Conservation (phyloP, 2,888 invertebrate species). For the Nephrotoma guestfalica region DNA sequence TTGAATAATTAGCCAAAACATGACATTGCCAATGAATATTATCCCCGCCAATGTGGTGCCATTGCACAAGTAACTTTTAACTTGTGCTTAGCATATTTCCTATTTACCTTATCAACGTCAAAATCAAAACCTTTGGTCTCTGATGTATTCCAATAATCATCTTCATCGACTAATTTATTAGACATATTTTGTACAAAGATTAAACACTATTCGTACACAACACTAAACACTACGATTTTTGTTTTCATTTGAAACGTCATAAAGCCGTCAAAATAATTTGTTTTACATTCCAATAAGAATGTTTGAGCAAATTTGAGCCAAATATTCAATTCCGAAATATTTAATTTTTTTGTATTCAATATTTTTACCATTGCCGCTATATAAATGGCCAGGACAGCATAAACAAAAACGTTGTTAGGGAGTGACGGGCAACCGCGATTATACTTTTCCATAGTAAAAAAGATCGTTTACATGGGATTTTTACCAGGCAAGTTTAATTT, state of each 20-base stretch:
- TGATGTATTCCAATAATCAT: slow-evolving; percentile 67
- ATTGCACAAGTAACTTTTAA: no score
- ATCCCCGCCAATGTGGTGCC: not conserved
- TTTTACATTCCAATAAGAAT: not conserved
- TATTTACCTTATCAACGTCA: slow-evolving; percentile 42
- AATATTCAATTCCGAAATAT: not conserved
- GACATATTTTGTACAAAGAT: not conserved
- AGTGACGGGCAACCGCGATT: no score
- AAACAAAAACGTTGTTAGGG: no score
- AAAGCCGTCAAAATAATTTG: not conserved
- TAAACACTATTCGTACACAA: not conserved
- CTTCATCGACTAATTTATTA: slow-evolving; percentile 36
- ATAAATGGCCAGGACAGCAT: no score
- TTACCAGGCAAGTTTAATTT: no score
- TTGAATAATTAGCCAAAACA: no score
- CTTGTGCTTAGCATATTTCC: not conserved
- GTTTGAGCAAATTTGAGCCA: not conserved
- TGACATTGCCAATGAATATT: no score
- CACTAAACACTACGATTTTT: not conserved
- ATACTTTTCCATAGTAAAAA: no score
- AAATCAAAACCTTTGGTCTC: slow-evolving; percentile 60
- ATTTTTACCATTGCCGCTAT: no score
- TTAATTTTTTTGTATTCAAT: no score
- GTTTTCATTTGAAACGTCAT: not conserved
- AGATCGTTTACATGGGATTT: no score